Conservation (phyloP, 2,888 invertebrate genomes). For the Germaria angustata region DNA sequence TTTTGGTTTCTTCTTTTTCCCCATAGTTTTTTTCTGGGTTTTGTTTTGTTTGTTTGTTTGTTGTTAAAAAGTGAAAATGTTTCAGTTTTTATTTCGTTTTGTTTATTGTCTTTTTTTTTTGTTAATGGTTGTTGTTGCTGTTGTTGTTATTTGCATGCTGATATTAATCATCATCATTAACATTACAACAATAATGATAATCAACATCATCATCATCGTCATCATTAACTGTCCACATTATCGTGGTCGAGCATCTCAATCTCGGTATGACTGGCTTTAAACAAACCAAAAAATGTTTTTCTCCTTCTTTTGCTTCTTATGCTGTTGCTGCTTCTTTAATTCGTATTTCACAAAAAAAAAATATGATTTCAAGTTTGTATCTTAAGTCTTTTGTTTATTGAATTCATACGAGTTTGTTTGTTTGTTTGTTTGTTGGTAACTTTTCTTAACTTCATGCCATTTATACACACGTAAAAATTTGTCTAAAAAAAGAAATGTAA, state of each 20-base stretch:
- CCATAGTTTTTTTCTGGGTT: no score
- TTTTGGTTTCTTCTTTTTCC: not conserved
- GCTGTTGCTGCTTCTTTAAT: not conserved
- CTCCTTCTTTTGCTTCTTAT: not conserved
- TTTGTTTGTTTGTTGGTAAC: no score
- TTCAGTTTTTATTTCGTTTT: conserved; percentile 51
- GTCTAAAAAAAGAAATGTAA: not conserved
- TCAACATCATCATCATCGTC: conserved; percentile 40
- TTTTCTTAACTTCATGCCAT: not conserved
- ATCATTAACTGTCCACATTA: conserved; percentile 34
- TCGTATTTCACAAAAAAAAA: not conserved
- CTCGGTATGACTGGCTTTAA: conserved; percentile 57
- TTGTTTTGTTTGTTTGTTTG: conserved; percentile 40
- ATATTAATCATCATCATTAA: conserved; percentile 49
- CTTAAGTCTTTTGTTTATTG: conserved; percentile 56
- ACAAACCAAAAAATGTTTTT: conserved; percentile 21
- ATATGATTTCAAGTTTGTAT: conserved; percentile 55
- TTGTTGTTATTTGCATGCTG: conserved; percentile 11
- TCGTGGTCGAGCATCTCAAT: conserved; percentile 52
- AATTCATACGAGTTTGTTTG: not conserved
- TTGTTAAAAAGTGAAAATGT: conserved; percentile 66
- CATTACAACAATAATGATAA: conserved; percentile 12
- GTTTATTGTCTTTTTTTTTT: conserved; percentile 28
- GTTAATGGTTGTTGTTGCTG: no score
- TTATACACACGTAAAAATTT: not conserved